Evolutionary conservation across 2,888 invertebrate genomes (phyloP), one percentile per base, ranked within the genome.

Genomic region (Lasioglossum pauxillum): DNA sequence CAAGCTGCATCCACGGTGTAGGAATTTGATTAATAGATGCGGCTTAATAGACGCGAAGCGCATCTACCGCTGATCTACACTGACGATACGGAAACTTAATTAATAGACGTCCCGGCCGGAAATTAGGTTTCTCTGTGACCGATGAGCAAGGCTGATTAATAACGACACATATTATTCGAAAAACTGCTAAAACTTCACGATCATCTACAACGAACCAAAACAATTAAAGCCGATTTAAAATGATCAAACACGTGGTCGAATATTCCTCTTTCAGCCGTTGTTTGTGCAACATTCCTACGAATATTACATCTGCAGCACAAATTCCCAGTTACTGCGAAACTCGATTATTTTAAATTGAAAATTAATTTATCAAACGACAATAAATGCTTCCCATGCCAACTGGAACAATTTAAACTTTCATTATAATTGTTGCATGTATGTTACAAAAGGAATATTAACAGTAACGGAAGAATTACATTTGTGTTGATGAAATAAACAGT

Each of bases 1-100:
- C 31, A 57, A 23, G 53, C 41, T 31, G 75, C 60, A 44, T 64
- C 78, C 60, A 74, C 41, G 74, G 10, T 57, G 84, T 49, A 41
- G 74, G 64, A 84, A 83, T 78, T 71, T 83, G 84, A 84, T 84
- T 84, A 84, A 78, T 84, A 82, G 81, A 83, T 57, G 46, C 71
- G 60, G 81, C n/a, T 80, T 83, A 83, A 80, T 83, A 84, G 60
- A 74, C 84, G 74, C 75, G 60, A n/a, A 49, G 23, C 71, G 69
- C 71, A 78, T 84, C 84, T 78, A 74, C 41, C 77, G 57, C 44
- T 27, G 83, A 84, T 84, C 83, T 84, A 64, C 69, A 71, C 60
- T 12, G 78, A 53, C 84, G 84, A 84, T 84, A 84, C 60, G 75
- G 23, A 60, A 78, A 84, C 75, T 75, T 75, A 71, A 84, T 83